Evolutionary conservation across 2,113 vertebrate species (phyloP), one percentile per base, ranked within the genome.

Genomic region (Donacobius atricapilla): DNA sequence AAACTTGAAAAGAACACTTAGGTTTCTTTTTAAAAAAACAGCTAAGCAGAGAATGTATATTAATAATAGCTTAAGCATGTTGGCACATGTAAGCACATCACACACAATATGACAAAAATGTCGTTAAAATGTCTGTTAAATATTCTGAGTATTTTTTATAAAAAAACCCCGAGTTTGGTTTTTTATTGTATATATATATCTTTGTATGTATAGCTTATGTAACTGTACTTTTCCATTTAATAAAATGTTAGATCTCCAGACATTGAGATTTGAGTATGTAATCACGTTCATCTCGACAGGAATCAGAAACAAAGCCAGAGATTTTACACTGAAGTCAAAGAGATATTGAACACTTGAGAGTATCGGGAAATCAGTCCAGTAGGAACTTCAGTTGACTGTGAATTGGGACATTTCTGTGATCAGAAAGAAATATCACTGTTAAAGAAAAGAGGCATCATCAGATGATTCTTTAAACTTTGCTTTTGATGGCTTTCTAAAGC

Each of bases 401-500:
- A 70, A 64, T 27, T n/a, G 25, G 31, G 45, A 73, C 51, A 61
- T 53, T n/a, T 77, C 40, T 88, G 14, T 83, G 40, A 69, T 92
- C 37, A 56, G 69, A 83, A 76, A 39, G 35, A 75, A 79, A 50
- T n/a, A 83, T 21, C 10, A 37, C 13, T 70, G 5, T 57, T 69
- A 61, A 77, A 91, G 48, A 47, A 54, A 64, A 58, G 13, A 87
- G 15, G 6, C 3, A 35, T 60, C n/a, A 42, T 60, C n/a, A 42
- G 30, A 54, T 70, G 54, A 53, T 76, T 71, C 61, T 91, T 89
- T 53, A 42, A 73, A 31, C 14, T 57, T 89, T 77, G 28, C 18
- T 95, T 91, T 60, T 81, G 33, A 69, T 76, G 31, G 13, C 11
- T 90, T 89, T 88, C 77, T 47, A 80, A 76, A 90, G 17, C 22